Evolutionary conservation across 2,888 invertebrate genomes (phyloP).

Genomic region (Elegia similella): DNA sequence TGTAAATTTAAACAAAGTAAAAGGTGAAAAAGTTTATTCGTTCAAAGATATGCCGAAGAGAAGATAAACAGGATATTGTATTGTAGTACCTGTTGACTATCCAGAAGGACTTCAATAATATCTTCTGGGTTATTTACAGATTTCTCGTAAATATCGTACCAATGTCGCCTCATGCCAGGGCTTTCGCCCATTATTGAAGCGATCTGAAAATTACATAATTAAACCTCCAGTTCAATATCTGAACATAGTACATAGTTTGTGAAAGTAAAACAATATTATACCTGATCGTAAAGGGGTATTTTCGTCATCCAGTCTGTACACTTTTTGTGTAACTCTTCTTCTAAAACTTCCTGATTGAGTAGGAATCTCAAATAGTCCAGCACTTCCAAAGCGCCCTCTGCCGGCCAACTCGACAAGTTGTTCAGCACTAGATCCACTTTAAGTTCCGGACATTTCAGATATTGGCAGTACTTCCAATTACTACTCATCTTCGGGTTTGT

Average conservation of each 20-base stretch:
- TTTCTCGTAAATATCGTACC: slow-evolving; percentile 82
- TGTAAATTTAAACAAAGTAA: slow-evolving; percentile 45
- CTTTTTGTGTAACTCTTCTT: slow-evolving; percentile 63
- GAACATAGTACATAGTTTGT: no score
- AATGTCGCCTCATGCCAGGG: slow-evolving; percentile 48
- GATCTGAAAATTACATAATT: slow-evolving; percentile 59
- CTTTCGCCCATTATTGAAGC: slow-evolving; percentile 76
- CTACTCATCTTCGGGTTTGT: slow-evolving; percentile 69
- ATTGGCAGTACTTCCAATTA: slow-evolving; percentile 76
- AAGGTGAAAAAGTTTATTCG: no score
- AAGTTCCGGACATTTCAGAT: slow-evolving; percentile 73
- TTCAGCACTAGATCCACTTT: slow-evolving; percentile 77
- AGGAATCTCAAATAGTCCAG: slow-evolving; percentile 75
- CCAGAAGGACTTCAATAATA: slow-evolving; percentile 78
- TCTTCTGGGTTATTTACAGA: slow-evolving; percentile 77
- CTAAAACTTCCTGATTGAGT: slow-evolving; percentile 58
- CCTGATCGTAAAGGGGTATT: slow-evolving; percentile 84
- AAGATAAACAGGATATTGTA: background rate
- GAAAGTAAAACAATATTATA: slow-evolving; percentile 34
- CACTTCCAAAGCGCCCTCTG: slow-evolving; percentile 76
- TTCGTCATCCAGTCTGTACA: slow-evolving; percentile 82
- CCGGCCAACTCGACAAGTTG: slow-evolving; percentile 80
- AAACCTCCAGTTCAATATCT: no score
- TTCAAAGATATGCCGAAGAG: no score
- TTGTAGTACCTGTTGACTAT: slow-evolving; percentile 71